A percentile compares a stretch with the other conserved stretches of the same genome.
phyloP scores from a whole-genome alignment of 2,113 vertebrate genomes.

The Manacus vitellinus region DNA sequence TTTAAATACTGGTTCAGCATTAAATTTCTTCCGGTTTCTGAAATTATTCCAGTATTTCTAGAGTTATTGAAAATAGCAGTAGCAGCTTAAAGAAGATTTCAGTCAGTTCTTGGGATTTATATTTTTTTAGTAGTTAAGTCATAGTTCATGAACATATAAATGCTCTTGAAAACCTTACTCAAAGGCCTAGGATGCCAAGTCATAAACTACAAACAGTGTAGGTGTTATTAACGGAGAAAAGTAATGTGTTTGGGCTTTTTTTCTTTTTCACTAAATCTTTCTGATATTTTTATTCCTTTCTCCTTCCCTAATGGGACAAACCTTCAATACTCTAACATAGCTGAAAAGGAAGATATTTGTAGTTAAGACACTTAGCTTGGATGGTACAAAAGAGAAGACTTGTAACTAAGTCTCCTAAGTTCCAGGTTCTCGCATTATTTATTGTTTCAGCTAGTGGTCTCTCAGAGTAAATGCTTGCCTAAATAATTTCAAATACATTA shows the following conservation, averaged over 20 bases:
- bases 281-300: neutral
- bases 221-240: neutral
- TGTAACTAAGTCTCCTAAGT: neutral
- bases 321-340: neutral
- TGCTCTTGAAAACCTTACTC: neutral
- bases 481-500: neutral
- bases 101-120: neutral
- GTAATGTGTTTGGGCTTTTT: accelerated
- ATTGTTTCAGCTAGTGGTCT: accelerated
- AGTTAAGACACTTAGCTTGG: neutral
- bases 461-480: neutral
- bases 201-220: neutral
- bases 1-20: neutral
- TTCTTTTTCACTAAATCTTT: neutral
- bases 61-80: neutral
- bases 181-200: neutral
- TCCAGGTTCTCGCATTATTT: neutral
- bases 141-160: neutral
- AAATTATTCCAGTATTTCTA: neutral
- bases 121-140: neutral
- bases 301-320: neutral
- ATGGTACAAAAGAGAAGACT: neutral
- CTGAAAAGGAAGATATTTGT: neutral
- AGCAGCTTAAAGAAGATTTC: neutral
- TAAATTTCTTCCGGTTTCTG: neutral